Evolutionary conservation across 1,140 invertebrate genomes (phyloP).

Genomic region (Globodera ellingtonae): DNA sequence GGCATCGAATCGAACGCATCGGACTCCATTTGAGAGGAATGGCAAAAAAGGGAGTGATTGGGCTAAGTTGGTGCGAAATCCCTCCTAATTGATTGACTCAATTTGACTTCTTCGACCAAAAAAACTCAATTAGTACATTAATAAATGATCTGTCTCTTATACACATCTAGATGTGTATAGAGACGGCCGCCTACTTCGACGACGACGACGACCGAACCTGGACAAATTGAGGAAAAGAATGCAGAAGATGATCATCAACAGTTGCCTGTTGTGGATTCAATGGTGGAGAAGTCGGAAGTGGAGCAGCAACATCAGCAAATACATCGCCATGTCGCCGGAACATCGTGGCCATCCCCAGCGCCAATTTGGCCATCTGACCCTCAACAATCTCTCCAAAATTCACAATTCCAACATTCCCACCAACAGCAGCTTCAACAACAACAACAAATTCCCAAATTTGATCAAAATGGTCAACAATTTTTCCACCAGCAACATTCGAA

Average conservation of each 20-base stretch:
- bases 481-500: neutral
- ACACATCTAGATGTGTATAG: too few relatives aligned
- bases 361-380: neutral
- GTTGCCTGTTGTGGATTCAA: neutral
- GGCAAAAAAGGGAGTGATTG: neutral
- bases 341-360: neutral
- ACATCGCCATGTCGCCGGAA: neutral
- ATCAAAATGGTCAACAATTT: neutral
- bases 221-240: neutral
- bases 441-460: neutral
- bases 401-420: neutral
- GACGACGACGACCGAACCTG: neutral
- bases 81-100: too few relatives aligned
- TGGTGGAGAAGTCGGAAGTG: neutral
- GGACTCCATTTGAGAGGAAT: neutral
- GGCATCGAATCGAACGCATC: neutral
- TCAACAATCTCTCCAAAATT: neutral
- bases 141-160: too few relatives aligned
- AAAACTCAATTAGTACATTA: too few relatives aligned
- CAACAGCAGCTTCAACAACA: neutral
- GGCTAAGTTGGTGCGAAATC: too few relatives aligned
- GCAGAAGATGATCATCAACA: too few relatives aligned
- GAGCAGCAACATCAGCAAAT: neutral
- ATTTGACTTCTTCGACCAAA: too few relatives aligned
- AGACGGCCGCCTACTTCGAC: neutral